Evolutionary conservation across 2,797 vertebrate genomes (phyloP).

Genomic region (Lagorchestes hirsutus): DNA sequence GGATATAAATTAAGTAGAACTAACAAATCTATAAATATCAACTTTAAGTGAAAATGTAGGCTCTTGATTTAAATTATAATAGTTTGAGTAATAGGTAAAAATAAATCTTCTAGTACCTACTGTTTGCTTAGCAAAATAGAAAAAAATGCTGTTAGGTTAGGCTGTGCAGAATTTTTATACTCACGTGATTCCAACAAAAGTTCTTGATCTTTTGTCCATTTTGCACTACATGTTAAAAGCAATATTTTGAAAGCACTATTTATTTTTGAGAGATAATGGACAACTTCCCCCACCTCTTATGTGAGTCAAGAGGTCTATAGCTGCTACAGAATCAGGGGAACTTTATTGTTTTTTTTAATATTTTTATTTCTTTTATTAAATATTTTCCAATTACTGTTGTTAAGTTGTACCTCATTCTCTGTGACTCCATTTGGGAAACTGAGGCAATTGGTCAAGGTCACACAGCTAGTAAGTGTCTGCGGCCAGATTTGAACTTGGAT

Average conservation of each 20-base stretch:
- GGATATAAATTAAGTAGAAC: not conserved
- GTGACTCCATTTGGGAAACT: not conserved
- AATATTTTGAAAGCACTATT: not conserved
- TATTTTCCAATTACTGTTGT: not conserved
- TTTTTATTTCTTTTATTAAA: not conserved
- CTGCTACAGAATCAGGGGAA: not conserved
- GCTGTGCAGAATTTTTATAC: not conserved
- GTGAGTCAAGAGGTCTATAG: not conserved
- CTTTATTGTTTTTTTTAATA: not conserved
- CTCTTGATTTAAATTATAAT: conserved; percentile 28
- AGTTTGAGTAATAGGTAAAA: not conserved
- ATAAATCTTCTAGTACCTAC: not conserved
- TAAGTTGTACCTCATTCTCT: not conserved
- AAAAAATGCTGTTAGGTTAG: not conserved
- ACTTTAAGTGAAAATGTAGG: not conserved
- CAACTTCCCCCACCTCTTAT: not conserved
- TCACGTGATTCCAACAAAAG: not conserved
- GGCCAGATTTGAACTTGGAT: not conserved
- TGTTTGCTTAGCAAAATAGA: not conserved
- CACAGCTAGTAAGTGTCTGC: not conserved
- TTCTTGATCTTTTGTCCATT: not conserved
- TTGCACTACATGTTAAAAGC: conserved; percentile 1
- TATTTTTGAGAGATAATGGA: not conserved
- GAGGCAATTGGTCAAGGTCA: not conserved
- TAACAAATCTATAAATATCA: not conserved